Base-by-base conservation (phyloP, 1,140 invertebrate genomes). In the Cydia amplana region DNA sequence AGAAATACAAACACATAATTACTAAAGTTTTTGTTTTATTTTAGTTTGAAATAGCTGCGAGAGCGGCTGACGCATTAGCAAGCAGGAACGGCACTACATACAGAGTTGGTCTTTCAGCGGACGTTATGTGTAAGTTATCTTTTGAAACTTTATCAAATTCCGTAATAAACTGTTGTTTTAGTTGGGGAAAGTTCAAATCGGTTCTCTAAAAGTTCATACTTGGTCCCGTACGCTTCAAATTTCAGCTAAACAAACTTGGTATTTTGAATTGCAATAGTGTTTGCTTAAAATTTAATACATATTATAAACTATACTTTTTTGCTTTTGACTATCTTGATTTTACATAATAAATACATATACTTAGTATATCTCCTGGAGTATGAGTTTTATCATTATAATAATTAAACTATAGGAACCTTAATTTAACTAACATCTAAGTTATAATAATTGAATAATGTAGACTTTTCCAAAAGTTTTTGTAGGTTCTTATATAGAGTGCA, bases 91-190 rank as follows among this genome's bases (percentile, higher is more conserved):
- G 91, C 5, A 94, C 93, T 0, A 74, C 75, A 0, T 94, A 94
- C 49, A 88, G 86, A 77, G 93, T 93, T 73, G 94, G 94, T 16
- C 88, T 93, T 12, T 93, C 94, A 75, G 89, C 88, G 7, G 93
- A 93, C 43, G 87, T 94, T 4, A 75, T 94, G 43, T 94, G 94
- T 94, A 89, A 92, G 93, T 82, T 74, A 12, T 18, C 12, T 28
- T 36, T 70, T 2, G 18, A 28, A 75, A 76, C 43, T 20, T 74
- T 36, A 43, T 43, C 32, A 14, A 72, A 49, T 73, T 70, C 18
- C 6, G 25, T n/a, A 28, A 16, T 28, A 32, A 32, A 36, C 36
- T 36, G 64, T 67, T 16, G 64, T 70, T 32, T 70, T 36, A 32
- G 64, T n/a, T 40, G 7, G 9, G 3, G 16, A 40, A 70, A 36